Base-by-base conservation (phyloP, 2,113 vertebrate genomes). In the Calypte anna region DNA sequence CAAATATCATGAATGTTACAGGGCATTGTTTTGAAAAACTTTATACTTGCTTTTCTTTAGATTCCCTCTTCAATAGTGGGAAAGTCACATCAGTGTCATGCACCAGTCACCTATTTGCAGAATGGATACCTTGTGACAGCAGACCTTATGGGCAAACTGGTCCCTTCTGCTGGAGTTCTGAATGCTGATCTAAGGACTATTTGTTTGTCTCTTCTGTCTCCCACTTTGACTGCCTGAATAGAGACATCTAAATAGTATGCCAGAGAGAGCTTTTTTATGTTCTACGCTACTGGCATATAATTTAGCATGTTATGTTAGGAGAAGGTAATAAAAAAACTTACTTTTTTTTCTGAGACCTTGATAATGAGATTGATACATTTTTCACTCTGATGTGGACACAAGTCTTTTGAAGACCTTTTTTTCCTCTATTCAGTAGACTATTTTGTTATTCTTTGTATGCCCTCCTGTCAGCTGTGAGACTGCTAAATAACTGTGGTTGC, bases 381-480 rank as follows among this genome's bases (percentile, higher is more conserved):
- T 85, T 93, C 87, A 91, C 74, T 74, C 96, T 95, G 87, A 93
- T 95, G 96, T 55, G 95, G 94, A 78, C 81, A 96, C 55, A 75
- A 90, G 74, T 70, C 82, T 88, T 96, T 83, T 90, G 91, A 96
- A 94, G 66, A 88, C 61, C 68, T 69, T 74, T 92, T 92, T 88
- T 81, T 30, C 15, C 17, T 22, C 8, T 59, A 27, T 72, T 95
- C 83, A 97, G 88, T 86, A 80, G 66, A 67, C 88, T 96, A 81
- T 93, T 97, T 94, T 97, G 94, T 95, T 97, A 95, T 96, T 97
- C 94, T 92, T 96, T 96, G 72, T 94, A 81, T 68, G 50, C 57
- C 88, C 86, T 38, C 21, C 55, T 96, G 82, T 93, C 89, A 90
- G 69, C 93, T 94, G 96, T 96, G 96, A 97, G 93, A 92, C 82